Conservation (phyloP, 2,797 vertebrate species). For the Crocidura indochinensis region DNA sequence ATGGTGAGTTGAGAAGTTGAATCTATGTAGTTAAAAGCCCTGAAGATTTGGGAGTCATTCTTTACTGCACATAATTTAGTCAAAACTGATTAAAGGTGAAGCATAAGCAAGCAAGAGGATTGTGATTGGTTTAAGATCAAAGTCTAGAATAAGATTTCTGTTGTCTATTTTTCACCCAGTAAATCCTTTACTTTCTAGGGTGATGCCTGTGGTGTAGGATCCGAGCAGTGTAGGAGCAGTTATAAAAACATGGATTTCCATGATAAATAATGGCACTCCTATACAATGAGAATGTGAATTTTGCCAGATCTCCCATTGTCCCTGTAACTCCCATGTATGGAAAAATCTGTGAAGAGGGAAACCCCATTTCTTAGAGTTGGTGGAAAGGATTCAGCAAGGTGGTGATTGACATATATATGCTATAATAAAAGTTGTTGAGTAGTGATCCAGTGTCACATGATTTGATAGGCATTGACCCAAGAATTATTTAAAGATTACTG, state of each 20-base stretch:
- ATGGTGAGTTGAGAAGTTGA: conserved; percentile 15
- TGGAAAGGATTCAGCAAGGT: neutral
- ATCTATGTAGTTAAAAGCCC: conserved; percentile 24
- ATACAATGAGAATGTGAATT: neutral
- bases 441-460: neutral
- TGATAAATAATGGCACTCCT: neutral
- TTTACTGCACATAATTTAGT: neutral
- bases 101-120: neutral
- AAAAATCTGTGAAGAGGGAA: conserved; percentile 8
- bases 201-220: neutral
- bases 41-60: neutral
- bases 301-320: neutral
- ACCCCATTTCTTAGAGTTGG: neutral
- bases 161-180: neutral
- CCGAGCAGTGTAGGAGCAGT: neutral
- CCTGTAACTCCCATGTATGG: neutral
- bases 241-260: neutral
- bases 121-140: neutral
- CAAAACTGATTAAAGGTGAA: neutral
- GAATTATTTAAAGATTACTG: conserved; percentile 23
- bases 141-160: no score
- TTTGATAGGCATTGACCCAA: conserved; percentile 26
- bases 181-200: neutral
- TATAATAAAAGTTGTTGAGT: neutral
- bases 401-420: neutral